Conservation (phyloP, 2,888 invertebrate genomes). For the Salpingus planirostris region DNA sequence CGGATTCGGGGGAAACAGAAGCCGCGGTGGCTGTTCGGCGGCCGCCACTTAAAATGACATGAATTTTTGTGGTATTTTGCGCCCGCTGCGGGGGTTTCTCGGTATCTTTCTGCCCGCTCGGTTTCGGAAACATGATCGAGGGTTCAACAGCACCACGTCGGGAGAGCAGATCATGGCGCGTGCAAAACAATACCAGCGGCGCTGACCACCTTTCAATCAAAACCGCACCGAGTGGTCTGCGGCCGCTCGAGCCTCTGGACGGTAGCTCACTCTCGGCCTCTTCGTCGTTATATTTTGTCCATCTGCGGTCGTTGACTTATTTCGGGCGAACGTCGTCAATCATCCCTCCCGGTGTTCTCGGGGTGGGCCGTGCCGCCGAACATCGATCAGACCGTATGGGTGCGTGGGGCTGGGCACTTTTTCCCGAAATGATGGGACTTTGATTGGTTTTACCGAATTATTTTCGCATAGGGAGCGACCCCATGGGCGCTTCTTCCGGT, state of each 20-base stretch:
- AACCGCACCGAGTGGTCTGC: conserved; percentile 7
- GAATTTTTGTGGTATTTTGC: conserved; percentile 1
- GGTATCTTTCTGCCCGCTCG: conserved; percentile 1
- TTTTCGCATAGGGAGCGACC: no score
- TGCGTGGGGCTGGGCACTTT: conserved; percentile 13
- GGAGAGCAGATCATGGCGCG: conserved; percentile 6
- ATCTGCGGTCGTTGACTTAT: conserved; percentile 22
- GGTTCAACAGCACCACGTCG: conserved; percentile 13
- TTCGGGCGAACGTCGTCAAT: conserved; percentile 17
- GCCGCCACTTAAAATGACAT: conserved; percentile 1
- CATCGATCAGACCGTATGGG: conserved; percentile 15
- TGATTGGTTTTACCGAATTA: conserved; percentile 22
- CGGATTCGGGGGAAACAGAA: neutral
- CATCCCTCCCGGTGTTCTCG: conserved; percentile 16
- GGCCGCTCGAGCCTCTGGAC: no score
- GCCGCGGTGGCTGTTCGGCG: neutral
- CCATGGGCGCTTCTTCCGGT: no score
- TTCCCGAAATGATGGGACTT: conserved; percentile 16
- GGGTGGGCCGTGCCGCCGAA: no score
- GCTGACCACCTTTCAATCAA: conserved; percentile 8
- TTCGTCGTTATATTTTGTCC: conserved; percentile 22
- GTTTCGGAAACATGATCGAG: conserved; percentile 13
- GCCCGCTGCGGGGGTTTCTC: conserved; percentile 1
- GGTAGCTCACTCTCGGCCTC: conserved; percentile 11
- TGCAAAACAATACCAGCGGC: conserved; percentile 10